Evolutionary conservation across 2,113 vertebrate species (phyloP), one percentile per base, ranked within the genome.

Genomic region (Tychaedon coryphoeus): DNA sequence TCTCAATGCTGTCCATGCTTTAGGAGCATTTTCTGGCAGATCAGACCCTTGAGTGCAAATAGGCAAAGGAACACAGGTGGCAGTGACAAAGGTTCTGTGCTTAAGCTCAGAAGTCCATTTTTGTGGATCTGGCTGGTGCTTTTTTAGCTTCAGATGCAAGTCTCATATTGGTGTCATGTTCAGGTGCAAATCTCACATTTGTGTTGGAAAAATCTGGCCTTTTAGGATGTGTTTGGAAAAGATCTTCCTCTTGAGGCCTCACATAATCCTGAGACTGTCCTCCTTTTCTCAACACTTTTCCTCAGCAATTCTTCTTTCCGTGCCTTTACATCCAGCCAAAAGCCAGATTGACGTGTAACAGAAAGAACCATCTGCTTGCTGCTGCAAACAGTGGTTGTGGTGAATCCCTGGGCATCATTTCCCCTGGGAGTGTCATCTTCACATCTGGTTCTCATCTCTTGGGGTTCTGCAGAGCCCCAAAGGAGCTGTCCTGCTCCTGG

Each of bases 1-100:
- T 69, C 57, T 23, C n/a, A 29, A 3, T 2, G 1, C 36, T 79
- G 0, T 36, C 26, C 0, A 0, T 56, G 56, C 56, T 88, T 56
- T 29, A n/a, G 51, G 43, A 69, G 70, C 34, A 2, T 74, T 78
- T 80, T 14, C 22, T 36, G 50, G 56, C 64, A 61, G n/a, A 29
- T 79, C 62, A 42, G 67, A 53, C 24, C 40, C 40, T 67, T 0
- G 0, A 45, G 23, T 31, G 74, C 58, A 78, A 48, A 43, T 8
- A 71, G 45, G 33, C 51, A 40, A 25, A 90, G 78, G 36, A 83
- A 8, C 2, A 2, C 77, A 72, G 29, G 26, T 74, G 48, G 31
- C 71, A 45, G 40, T 48, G 64, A n/a, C 79, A 70, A 0, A 69
- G 31, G 42, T 74, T 90, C 51, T 77, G 22, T 88, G 51, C 50